Percentiles rank a stretch among this genome's conserved stretches.
phyloP scores from a whole-genome alignment of 2,888 invertebrate species.

The Smittia sp. region DNA sequence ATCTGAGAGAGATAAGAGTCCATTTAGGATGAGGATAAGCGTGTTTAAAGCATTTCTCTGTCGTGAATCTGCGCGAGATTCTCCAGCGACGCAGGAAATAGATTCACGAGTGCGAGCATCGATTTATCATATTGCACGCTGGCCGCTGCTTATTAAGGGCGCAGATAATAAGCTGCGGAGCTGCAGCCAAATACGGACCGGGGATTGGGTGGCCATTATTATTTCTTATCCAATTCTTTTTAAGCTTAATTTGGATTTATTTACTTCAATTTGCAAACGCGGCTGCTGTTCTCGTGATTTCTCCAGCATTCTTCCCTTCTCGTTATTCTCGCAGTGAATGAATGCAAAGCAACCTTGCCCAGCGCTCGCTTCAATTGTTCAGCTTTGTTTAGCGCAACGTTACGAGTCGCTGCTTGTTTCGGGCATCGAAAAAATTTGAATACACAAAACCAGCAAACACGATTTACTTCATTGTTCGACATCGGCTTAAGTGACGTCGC shows the following conservation, averaged over 20 bases:
- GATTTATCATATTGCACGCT: slow-evolving; percentile 10
- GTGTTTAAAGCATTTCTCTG: slow-evolving; percentile 28
- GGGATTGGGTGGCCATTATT: slow-evolving; percentile 28
- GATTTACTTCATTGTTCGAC: slow-evolving; percentile 23
- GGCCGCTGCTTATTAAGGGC: not conserved
- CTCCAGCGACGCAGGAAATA: not conserved
- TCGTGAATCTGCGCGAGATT: not conserved
- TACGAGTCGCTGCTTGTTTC: not conserved
- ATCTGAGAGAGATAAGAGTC: slow-evolving; percentile 41
- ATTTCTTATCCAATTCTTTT: slow-evolving; percentile 29
- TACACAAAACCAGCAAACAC: slow-evolving; percentile 7
- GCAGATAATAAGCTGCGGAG: slow-evolving; percentile 13
- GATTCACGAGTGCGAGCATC: not conserved
- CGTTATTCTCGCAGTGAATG: slow-evolving; percentile 2
- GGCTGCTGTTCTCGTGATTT: slow-evolving; percentile 19
- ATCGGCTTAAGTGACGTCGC: slow-evolving; percentile 9
- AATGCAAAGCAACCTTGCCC: not conserved
- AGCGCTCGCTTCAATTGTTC: not conserved
- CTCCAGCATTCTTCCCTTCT: not conserved
- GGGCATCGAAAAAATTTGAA: slow-evolving; percentile 13
- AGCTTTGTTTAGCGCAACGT: not conserved
- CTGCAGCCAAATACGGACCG: slow-evolving; percentile 4
- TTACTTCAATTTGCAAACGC: slow-evolving; percentile 30
- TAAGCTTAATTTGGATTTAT: slow-evolving; percentile 37
- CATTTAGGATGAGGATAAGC: slow-evolving; percentile 31